These are phyloP conservation scores for Sapayoa aenigma DNA, from an alignment of 2,113 vertebrate species.

Conservation along the genomic window DNA sequence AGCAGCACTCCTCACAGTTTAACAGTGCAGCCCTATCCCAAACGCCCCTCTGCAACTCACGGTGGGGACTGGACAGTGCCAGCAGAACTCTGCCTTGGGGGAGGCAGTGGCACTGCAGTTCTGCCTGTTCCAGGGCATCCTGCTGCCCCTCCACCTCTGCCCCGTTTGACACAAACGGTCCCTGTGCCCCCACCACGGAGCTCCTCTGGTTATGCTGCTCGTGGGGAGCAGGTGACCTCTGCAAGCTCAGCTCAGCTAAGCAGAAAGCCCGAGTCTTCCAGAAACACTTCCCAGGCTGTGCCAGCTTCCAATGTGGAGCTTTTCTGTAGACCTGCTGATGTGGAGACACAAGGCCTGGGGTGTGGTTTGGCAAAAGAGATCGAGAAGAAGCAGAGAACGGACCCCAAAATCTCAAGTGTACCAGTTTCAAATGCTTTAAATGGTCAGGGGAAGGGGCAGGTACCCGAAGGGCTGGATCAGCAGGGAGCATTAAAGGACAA, in stretches of 20 bases:
- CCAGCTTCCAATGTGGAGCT: constrained; percentile 48
- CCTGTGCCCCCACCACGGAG: constrained; percentile 18
- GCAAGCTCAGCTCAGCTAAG: not conserved
- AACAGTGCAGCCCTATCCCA: not conserved
- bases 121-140: not conserved
- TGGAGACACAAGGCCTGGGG: constrained; percentile 7
- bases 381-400: constrained; percentile 39
- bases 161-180: not conserved
- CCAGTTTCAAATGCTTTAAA: constrained; percentile 24
- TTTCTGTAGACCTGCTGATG: constrained; percentile 46
- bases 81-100: constrained; percentile 71
- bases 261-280: constrained; percentile 46
- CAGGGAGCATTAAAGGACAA: not conserved
- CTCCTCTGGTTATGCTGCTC: not conserved
- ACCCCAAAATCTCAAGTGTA: not conserved
- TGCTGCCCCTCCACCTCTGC: not conserved
- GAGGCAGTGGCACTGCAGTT: not conserved
- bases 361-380: not conserved
- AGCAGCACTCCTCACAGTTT: not conserved
- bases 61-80: constrained; percentile 34
- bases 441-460: not conserved
- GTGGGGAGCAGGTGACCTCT: not conserved
- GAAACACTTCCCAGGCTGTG: constrained; percentile 54
- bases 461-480: not conserved
- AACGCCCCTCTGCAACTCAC: not conserved